These are phyloP conservation scores for Trogon surrucura DNA, from an alignment of 2,113 vertebrate genomes.

Conservation along the genomic window DNA sequence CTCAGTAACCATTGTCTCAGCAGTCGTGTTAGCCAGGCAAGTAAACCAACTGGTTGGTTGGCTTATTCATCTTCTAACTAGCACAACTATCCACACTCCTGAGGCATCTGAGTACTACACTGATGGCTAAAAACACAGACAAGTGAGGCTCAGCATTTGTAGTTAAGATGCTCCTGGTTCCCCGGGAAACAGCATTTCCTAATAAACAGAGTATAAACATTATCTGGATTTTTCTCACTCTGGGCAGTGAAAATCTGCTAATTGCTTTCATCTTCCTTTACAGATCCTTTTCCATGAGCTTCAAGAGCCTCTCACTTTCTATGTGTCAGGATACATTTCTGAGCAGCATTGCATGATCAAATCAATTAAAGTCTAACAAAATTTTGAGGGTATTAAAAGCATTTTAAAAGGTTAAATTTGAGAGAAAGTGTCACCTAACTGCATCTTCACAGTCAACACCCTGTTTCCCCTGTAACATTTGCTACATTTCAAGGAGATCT, in stretches of 20 bases:
- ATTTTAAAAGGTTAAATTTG: neutral
- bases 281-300: neutral
- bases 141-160: neutral
- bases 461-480: neutral
- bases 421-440: neutral
- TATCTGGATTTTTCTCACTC: neutral
- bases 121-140: neutral
- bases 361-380: neutral
- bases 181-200: neutral
- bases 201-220: neutral
- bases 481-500: neutral
- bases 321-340: neutral
- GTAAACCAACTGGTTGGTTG: neutral
- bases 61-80: neutral
- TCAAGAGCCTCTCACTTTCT: neutral
- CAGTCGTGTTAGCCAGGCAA: neutral
- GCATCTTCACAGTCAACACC: neutral
- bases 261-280: neutral
- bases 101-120: neutral
- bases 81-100: neutral
- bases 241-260: neutral
- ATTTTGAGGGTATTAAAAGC: neutral
- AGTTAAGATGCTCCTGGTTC: neutral
- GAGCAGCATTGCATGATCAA: neutral
- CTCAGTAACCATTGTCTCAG: neutral